Evolutionary conservation across 2,797 vertebrate species (phyloP).

Genomic region (Decapterus maruadsi): DNA sequence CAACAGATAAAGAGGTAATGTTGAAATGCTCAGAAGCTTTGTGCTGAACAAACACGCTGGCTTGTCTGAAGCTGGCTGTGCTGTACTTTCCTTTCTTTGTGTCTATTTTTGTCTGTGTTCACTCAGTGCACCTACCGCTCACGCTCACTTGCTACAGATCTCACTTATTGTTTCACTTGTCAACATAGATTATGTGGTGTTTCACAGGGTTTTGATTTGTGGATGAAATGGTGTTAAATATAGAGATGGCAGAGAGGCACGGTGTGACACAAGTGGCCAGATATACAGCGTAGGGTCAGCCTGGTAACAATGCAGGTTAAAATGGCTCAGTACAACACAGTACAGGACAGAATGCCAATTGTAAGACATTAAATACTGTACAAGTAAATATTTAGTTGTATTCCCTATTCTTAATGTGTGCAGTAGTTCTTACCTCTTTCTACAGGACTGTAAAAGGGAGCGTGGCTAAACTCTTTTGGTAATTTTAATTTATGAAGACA

Average conservation of each 20-base stretch:
- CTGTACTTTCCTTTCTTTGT: conserved; percentile 74
- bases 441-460: conserved; percentile 11
- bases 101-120: conserved; percentile 73
- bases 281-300: conserved; percentile 14
- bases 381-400: conserved; percentile 12
- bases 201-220: conserved; percentile 66
- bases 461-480: conserved; percentile 48
- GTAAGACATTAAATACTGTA: conserved; percentile 1
- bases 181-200: conserved; percentile 66
- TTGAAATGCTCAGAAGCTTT: conserved; percentile 42
- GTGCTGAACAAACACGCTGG: conserved; percentile 48
- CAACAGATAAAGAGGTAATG: conserved; percentile 26
- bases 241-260: conserved; percentile 52
- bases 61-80: conserved; percentile 54
- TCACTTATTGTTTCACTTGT: conserved; percentile 77
- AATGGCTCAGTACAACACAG: not conserved
- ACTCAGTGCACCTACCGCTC: conserved; percentile 38
- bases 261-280: conserved; percentile 15
- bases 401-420: not conserved
- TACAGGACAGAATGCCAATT: conserved; percentile 5
- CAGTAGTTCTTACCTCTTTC: conserved; percentile 18
- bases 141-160: conserved; percentile 46
- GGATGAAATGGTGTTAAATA: conserved; percentile 64
- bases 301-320: conserved; percentile 29
- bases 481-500: conserved; percentile 69